phyloP scores from a whole-genome alignment of 2,888 invertebrate genomes.

The Lymantria dispar region DNA sequence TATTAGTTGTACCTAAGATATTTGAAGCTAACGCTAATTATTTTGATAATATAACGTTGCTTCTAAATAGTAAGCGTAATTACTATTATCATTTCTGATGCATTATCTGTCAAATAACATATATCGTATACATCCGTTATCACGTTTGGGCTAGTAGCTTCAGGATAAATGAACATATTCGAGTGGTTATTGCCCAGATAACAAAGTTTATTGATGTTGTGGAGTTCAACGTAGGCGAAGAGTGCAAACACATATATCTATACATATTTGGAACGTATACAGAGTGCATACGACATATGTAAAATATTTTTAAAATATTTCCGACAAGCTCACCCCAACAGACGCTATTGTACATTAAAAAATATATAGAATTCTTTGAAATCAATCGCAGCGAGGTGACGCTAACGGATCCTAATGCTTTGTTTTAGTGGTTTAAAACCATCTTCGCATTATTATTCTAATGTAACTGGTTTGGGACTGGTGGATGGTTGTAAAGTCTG shows the following conservation, averaged over 20 bases:
- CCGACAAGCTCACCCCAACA: too few species aligned
- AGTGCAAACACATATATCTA: slow-evolving; percentile 38
- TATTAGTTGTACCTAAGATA: slow-evolving; percentile 29
- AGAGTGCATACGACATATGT: not conserved
- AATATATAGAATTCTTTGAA: slow-evolving; percentile 39
- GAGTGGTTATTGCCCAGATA: slow-evolving; percentile 64
- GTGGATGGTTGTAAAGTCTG: too few species aligned
- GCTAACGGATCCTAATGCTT: too few species aligned
- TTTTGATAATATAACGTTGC: slow-evolving; percentile 43
- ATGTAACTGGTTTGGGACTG: too few species aligned
- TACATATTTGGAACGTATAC: slow-evolving; percentile 17
- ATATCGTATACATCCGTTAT: slow-evolving; percentile 54
- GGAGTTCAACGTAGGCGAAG: slow-evolving; percentile 50
- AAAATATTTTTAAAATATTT: too few species aligned
- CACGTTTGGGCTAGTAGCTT: slow-evolving; percentile 52
- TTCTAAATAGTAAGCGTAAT: slow-evolving; percentile 52
- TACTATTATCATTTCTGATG: slow-evolving; percentile 54
- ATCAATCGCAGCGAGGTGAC: too few species aligned
- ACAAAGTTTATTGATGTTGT: slow-evolving; percentile 59
- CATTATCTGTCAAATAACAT: slow-evolving; percentile 68
- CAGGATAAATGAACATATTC: slow-evolving; percentile 61
- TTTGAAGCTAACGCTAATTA: slow-evolving; percentile 41
- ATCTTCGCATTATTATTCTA: too few species aligned
- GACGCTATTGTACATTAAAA: too few species aligned
- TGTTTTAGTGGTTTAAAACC: too few species aligned